A percentile compares a stretch with the other conserved stretches of the same genome.
Conservation (phyloP, 2,888 invertebrate genomes). For the Podabrus alpinus region DNA sequence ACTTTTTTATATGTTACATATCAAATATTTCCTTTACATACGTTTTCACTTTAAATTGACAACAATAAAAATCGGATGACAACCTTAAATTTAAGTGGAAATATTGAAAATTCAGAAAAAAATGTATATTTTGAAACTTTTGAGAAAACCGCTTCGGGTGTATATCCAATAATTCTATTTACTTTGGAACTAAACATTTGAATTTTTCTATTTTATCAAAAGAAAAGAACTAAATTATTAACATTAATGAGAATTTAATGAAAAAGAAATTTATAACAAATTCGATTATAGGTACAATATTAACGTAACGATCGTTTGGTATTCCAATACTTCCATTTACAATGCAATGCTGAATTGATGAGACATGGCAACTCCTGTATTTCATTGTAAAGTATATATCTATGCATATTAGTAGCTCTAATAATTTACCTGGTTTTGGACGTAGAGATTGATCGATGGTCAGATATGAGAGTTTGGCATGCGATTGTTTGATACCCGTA, state of each 20-base stretch:
- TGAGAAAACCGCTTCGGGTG: not conserved
- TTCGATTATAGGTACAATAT: not conserved
- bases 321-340: not conserved
- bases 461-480: constrained; percentile 24
- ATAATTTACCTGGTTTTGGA: constrained; percentile 27
- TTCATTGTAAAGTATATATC: constrained; percentile 21
- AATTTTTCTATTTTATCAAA: not conserved
- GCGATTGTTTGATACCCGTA: constrained; percentile 28
- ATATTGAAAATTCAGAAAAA: constrained; percentile 9
- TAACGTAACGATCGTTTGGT: not conserved
- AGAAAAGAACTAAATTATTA: not conserved
- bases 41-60: constrained; percentile 5
- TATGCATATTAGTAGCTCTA: constrained; percentile 23
- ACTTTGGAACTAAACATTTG: not conserved
- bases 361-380: not conserved
- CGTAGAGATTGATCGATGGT: constrained; percentile 26
- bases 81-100: constrained; percentile 11
- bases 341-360: not conserved
- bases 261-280: not conserved
- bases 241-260: not conserved
- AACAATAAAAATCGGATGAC: constrained; percentile 14
- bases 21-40: constrained; percentile 1
- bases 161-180: not conserved
- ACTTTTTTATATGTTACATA: not conserved
- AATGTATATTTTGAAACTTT: not conserved